Evolutionary conservation across 2,113 vertebrate species (phyloP).

Genomic region (Misgurnus mizolepis): DNA sequence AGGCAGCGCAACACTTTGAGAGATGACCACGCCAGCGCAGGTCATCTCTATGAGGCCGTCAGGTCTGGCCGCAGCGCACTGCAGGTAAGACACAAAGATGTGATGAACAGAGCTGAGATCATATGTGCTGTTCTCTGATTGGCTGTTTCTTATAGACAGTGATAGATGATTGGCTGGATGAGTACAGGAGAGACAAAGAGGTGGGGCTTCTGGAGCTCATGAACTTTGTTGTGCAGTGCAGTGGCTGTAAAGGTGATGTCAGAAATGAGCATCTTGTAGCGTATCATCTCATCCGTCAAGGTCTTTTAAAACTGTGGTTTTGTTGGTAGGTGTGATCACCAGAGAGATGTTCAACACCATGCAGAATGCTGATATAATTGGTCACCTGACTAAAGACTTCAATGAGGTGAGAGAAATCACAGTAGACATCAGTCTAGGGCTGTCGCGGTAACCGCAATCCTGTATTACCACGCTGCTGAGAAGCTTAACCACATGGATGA

Average conservation of each 20-base stretch:
- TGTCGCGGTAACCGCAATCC: too few species aligned
- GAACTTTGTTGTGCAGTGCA: slow-evolving; percentile 85
- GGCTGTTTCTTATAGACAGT: slow-evolving; percentile 70
- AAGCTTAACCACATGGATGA: too few species aligned
- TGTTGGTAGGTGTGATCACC: slow-evolving; percentile 76
- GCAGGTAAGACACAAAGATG: slow-evolving; percentile 73
- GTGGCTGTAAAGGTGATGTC: slow-evolving; percentile 82
- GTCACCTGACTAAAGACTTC: slow-evolving; percentile 82
- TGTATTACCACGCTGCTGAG: too few species aligned
- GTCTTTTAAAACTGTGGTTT: background rate
- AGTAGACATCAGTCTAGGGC: background rate
- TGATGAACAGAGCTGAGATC: background rate
- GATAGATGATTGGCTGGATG: slow-evolving; percentile 88
- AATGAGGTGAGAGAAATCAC: slow-evolving; percentile 75
- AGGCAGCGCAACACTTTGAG: background rate
- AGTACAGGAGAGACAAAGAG: slow-evolving; percentile 79
- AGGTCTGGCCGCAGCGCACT: slow-evolving; percentile 75
- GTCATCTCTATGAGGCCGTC: slow-evolving; percentile 80
- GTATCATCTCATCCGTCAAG: background rate
- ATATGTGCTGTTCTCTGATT: slow-evolving; percentile 7
- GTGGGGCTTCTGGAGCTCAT: slow-evolving; percentile 79
- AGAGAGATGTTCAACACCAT: slow-evolving; percentile 78
- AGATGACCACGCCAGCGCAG: slow-evolving; percentile 46
- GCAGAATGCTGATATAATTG: slow-evolving; percentile 86
- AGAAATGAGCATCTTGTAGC: background rate